Evolutionary conservation across 2,113 vertebrate genomes (phyloP).

Genomic region (Corydoras maculifer): DNA sequence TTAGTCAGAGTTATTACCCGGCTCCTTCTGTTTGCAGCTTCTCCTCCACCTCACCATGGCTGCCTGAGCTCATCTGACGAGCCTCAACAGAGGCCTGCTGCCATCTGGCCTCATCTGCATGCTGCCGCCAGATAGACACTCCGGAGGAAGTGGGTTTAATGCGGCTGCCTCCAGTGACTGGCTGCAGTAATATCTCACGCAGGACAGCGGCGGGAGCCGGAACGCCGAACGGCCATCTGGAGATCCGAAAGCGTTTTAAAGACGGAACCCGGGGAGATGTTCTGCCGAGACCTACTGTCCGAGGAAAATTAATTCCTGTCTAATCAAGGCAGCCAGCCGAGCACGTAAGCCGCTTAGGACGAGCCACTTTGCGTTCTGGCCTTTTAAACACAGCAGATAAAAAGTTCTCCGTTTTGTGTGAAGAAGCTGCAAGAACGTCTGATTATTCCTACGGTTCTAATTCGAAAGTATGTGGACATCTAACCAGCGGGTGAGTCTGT

Average conservation of each 20-base stretch:
- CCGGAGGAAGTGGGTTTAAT: constrained; percentile 49
- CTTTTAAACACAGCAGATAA: constrained; percentile 51
- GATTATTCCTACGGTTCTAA: background rate
- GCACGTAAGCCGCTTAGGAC: constrained; percentile 55
- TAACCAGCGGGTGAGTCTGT: too few relatives aligned
- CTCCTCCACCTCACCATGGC: constrained; percentile 43
- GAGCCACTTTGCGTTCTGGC: constrained; percentile 42
- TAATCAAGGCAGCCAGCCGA: constrained; percentile 54
- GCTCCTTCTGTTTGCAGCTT: constrained; percentile 32
- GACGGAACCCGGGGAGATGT: constrained; percentile 45
- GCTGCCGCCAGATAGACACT: constrained; percentile 42
- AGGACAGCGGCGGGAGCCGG: constrained; percentile 49
- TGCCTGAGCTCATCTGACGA: constrained; percentile 47
- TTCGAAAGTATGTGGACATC: too few relatives aligned
- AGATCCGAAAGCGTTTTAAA: constrained; percentile 50
- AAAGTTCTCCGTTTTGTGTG: constrained; percentile 44
- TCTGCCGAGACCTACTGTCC: constrained; percentile 45
- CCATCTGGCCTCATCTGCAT: constrained; percentile 56
- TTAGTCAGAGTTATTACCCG: constrained; percentile 32
- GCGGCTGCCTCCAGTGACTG: constrained; percentile 43
- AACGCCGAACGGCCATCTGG: constrained; percentile 60
- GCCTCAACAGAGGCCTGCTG: constrained; percentile 39
- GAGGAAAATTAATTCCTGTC: constrained; percentile 58
- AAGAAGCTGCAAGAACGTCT: constrained; percentile 5
- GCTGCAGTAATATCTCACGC: constrained; percentile 51